A percentile compares a stretch with the other conserved stretches of the same genome.
Evolutionary conservation across 1,140 invertebrate species (phyloP).

Genomic region (Philopotamus ludificatus): DNA sequence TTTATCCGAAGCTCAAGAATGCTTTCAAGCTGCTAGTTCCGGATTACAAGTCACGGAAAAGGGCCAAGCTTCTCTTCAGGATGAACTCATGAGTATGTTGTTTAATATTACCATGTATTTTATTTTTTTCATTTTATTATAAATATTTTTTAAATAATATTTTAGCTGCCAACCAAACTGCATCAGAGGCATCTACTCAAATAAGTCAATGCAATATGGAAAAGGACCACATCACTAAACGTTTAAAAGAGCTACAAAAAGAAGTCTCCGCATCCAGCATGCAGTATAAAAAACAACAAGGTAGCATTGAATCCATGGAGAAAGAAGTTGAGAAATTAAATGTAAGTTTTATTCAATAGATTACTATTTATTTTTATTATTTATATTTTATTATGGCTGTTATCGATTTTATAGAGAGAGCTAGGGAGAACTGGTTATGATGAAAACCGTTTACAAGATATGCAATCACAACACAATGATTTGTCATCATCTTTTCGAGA

Average conservation of each 20-base stretch:
- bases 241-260: constrained; percentile 66
- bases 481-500: constrained; percentile 48
- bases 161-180: constrained; percentile 70
- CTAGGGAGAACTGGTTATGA: constrained; percentile 62
- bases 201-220: constrained; percentile 78
- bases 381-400: not conserved
- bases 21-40: constrained; percentile 79
- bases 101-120: too few relatives aligned
- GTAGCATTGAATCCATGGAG: constrained; percentile 61
- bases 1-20: constrained; percentile 71
- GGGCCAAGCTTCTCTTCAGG: constrained; percentile 80
- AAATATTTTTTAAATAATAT: not conserved
- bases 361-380: not conserved
- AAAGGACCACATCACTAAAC: constrained; percentile 67
- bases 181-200: constrained; percentile 76
- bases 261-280: constrained; percentile 71
- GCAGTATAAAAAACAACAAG: constrained; percentile 71
- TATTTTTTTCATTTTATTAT: constrained; percentile 19
- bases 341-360: constrained; percentile 12
- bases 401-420: constrained; percentile 43
- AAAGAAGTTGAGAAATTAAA: constrained; percentile 56
- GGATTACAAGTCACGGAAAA: constrained; percentile 82
- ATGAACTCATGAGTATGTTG: constrained; percentile 85
- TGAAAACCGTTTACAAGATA: constrained; percentile 62
- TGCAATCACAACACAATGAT: constrained; percentile 56